phyloP scores from a whole-genome alignment of 2,888 invertebrate genomes.

The Volucella inflata region DNA sequence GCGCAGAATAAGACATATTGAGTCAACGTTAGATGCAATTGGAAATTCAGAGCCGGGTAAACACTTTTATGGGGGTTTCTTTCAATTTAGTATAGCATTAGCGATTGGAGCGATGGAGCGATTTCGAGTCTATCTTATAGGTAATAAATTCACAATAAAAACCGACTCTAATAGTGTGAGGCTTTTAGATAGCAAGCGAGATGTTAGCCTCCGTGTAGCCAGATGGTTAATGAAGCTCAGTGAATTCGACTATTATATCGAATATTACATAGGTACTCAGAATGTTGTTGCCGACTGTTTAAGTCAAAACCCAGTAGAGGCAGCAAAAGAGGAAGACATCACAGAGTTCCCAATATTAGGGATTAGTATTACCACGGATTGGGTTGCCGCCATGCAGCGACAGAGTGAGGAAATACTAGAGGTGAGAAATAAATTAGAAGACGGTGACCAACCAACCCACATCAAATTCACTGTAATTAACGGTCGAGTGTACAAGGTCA shows the following conservation, averaged over 20 bases:
- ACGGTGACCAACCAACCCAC: background rate
- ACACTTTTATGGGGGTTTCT: too few relatives aligned
- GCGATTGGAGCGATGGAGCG: background rate
- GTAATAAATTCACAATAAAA: constrained; percentile 1
- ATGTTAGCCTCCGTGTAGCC: background rate
- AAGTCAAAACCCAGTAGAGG: background rate
- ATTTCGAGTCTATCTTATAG: background rate
- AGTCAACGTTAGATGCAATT: too few relatives aligned
- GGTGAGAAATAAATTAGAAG: background rate
- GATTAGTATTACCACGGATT: constrained; percentile 1
- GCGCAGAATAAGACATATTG: too few relatives aligned
- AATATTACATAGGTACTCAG: background rate
- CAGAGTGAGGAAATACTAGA: constrained; percentile 5
- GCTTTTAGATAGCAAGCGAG: constrained; percentile 4
- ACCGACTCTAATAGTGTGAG: constrained; percentile 1
- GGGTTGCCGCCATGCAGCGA: background rate
- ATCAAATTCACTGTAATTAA: background rate
- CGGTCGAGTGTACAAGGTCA: background rate
- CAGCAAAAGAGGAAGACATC: background rate
- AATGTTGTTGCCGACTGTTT: constrained; percentile 4
- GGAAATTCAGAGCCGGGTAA: too few relatives aligned
- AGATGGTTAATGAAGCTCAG: constrained; percentile 8
- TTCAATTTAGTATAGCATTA: too few relatives aligned
- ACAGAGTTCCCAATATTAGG: background rate
- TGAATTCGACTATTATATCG: background rate